Percentiles rank a stretch among this genome's conserved stretches.
Conservation (phyloP, 2,888 invertebrate species). For the Unio delphinus region DNA sequence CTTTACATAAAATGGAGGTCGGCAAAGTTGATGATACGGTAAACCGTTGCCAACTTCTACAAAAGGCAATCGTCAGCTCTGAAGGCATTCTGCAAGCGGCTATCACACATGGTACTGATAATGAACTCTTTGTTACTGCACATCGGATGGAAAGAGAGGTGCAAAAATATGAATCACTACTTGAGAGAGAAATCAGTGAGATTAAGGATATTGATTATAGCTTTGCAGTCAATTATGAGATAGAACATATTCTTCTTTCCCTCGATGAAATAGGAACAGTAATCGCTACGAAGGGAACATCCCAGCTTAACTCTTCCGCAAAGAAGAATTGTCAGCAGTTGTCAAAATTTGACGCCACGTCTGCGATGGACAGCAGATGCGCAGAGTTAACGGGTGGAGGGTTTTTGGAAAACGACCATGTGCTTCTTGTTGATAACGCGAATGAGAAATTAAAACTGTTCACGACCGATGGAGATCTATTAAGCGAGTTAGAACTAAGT, state of each 20-base stretch:
- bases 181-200: constrained; percentile 28
- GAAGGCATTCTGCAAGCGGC: constrained; percentile 27
- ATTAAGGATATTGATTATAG: constrained; percentile 28
- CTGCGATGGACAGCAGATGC: constrained; percentile 30
- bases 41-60: constrained; percentile 26
- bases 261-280: constrained; percentile 33
- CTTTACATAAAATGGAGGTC: constrained; percentile 16
- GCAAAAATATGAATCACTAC: constrained; percentile 28
- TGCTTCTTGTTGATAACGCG: constrained; percentile 32
- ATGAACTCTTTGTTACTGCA: constrained; percentile 34
- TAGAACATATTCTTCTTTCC: constrained; percentile 32
- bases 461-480: constrained; percentile 27
- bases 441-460: constrained; percentile 35
- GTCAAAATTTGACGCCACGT: constrained; percentile 29
- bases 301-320: constrained; percentile 28
- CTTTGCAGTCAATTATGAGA: constrained; percentile 32
- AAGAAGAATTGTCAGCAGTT: constrained; percentile 25
- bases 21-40: constrained; percentile 26
- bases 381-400: constrained; percentile 37
- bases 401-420: constrained; percentile 29
- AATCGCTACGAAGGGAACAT: constrained; percentile 17
- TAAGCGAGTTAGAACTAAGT: constrained; percentile 30
- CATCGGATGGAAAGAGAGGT: constrained; percentile 37
- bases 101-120: constrained; percentile 32
- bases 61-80: constrained; percentile 34